Conservation (phyloP, 2,797 vertebrate species). For the Bovichtus diacanthus region DNA sequence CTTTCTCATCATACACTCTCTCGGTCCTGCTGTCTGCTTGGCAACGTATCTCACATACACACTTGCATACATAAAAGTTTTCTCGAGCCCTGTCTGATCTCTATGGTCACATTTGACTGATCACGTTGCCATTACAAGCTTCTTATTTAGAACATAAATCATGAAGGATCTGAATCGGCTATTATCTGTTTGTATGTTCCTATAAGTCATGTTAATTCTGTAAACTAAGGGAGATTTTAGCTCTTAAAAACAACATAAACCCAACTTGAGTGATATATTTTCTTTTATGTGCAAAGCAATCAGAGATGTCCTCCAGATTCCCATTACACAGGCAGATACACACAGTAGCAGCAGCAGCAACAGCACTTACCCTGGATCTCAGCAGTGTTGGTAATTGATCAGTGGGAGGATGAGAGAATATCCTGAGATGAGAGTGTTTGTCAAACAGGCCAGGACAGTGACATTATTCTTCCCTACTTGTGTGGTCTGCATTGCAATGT, state of each 20-base stretch:
- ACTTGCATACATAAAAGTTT: constrained; percentile 11
- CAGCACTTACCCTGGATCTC: constrained; percentile 39
- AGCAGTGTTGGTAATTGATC: constrained; percentile 65
- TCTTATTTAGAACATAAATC: constrained; percentile 29
- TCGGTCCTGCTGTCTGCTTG: constrained; percentile 65
- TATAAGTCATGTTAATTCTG: neutral
- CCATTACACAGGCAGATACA: constrained; percentile 7
- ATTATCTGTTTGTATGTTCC: neutral
- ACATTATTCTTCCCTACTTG: constrained; percentile 71
- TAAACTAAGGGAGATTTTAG: neutral
- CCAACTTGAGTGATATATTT: neutral
- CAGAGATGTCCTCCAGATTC: constrained; percentile 13
- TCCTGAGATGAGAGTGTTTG: constrained; percentile 70
- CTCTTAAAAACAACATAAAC: constrained; percentile 10
- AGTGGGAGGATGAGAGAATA: constrained; percentile 66
- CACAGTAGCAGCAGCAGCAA: constrained; percentile 15
- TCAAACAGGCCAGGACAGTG: constrained; percentile 71
- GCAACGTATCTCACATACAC: constrained; percentile 47
- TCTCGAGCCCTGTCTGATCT: constrained; percentile 51
- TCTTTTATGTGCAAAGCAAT: constrained; percentile 18
- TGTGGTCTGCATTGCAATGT: constrained; percentile 74
- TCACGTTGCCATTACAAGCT: constrained; percentile 36
- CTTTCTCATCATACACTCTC: constrained; percentile 46
- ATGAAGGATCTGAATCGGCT: constrained; percentile 13
- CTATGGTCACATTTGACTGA: constrained; percentile 19